Conservation (phyloP, 1,140 invertebrate genomes). For the Alviniconcha marisindica region DNA sequence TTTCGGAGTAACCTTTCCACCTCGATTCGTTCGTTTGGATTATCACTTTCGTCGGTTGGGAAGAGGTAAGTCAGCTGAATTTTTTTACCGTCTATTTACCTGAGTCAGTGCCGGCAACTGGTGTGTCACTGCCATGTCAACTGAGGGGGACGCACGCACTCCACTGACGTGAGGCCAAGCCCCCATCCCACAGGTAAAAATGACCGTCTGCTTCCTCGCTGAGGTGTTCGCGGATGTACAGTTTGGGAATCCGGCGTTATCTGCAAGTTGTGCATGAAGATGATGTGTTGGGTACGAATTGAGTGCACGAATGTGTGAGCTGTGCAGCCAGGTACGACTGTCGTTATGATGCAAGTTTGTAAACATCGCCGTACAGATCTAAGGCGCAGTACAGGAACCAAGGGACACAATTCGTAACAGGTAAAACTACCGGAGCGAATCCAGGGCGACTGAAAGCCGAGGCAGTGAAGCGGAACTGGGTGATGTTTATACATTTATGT, state of each 20-base stretch:
- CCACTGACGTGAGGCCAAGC: background rate
- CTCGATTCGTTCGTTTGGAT: background rate
- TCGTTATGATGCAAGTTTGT: background rate
- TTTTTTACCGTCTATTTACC: background rate
- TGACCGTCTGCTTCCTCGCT: background rate
- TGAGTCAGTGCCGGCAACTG: slow-evolving; percentile 26
- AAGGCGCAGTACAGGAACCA: background rate
- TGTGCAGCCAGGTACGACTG: background rate
- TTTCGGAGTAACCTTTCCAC: slow-evolving; percentile 20
- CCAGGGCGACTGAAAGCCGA: background rate
- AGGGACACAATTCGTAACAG: slow-evolving; percentile 5
- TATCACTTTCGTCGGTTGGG: background rate
- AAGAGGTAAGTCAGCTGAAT: slow-evolving; percentile 20
- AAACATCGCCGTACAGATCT: too few relatives aligned
- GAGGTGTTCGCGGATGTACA: background rate
- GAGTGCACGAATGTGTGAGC: background rate
- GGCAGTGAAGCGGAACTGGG: background rate
- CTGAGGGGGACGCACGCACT: background rate
- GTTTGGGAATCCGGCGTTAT: background rate
- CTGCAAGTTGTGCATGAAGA: background rate
- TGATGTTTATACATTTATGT: too few relatives aligned
- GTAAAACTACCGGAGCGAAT: background rate
- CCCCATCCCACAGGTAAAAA: slow-evolving; percentile 31
- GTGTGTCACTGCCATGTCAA: slow-evolving; percentile 27
- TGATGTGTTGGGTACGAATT: background rate